Conservation (phyloP, 2,888 invertebrate species). For the Chrysomela aeneicollis region DNA sequence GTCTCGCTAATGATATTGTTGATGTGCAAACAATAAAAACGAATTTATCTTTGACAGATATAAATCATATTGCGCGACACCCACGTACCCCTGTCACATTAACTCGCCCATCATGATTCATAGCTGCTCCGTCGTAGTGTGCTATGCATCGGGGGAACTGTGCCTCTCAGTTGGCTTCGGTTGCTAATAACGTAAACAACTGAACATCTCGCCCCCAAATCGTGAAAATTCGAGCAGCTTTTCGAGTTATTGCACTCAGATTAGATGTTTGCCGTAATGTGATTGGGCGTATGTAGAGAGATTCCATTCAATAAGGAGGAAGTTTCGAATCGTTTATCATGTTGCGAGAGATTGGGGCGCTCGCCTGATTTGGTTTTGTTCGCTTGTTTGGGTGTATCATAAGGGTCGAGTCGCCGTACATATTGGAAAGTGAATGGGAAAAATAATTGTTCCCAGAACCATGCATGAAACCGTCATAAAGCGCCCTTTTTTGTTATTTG, state of each 20-base stretch:
- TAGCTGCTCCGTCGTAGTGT: conserved; percentile 20
- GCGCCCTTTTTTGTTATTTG: too few species aligned
- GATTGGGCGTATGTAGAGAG: conserved; percentile 21
- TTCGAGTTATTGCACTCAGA: conserved; percentile 26
- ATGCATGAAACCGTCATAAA: too few species aligned
- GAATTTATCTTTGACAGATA: conserved; percentile 34
- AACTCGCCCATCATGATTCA: conserved; percentile 40
- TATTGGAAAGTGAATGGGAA: too few species aligned
- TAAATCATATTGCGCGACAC: conserved; percentile 37
- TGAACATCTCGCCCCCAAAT: conserved; percentile 16
- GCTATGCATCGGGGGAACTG: conserved; percentile 21
- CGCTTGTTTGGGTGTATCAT: not conserved
- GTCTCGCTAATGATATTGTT: conserved; percentile 35
- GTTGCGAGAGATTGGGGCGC: not conserved
- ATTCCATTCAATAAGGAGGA: conserved; percentile 18
- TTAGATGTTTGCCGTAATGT: conserved; percentile 26
- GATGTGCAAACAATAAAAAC: conserved; percentile 37
- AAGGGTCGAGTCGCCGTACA: not conserved
- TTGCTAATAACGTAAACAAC: conserved; percentile 17
- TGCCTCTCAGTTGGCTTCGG: conserved; percentile 11
- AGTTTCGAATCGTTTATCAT: conserved; percentile 20
- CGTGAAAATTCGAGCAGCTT: conserved; percentile 25
- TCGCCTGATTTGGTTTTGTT: not conserved
- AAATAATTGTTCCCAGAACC: too few species aligned
- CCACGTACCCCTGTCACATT: conserved; percentile 40